These are phyloP conservation scores for Solen grandis DNA, from an alignment of 1,140 invertebrate species.

Conservation along the genomic window DNA sequence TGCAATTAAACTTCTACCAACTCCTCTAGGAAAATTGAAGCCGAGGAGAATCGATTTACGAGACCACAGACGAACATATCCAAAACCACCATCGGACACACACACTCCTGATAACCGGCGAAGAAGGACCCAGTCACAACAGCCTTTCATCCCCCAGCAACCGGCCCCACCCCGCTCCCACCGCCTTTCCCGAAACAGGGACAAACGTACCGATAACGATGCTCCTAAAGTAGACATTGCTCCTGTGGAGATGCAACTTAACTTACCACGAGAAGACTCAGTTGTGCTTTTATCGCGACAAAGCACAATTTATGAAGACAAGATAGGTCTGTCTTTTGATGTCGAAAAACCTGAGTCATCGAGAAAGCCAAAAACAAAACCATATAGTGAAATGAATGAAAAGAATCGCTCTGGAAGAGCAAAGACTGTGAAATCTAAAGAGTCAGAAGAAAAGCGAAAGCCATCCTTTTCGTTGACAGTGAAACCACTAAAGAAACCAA, in stretches of 20 bases:
- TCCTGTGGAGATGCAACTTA: not conserved
- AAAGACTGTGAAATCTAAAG: too few relatives aligned
- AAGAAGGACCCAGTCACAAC: too few relatives aligned
- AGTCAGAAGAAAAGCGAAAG: too few relatives aligned
- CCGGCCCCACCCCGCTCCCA: too few relatives aligned
- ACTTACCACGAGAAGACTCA: not conserved
- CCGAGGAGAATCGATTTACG: too few relatives aligned
- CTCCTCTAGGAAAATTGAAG: not conserved
- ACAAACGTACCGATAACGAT: too few relatives aligned
- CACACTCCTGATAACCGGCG: too few relatives aligned
- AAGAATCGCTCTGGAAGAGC: too few relatives aligned
- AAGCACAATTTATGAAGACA: not conserved
- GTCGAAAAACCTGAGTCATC: not conserved
- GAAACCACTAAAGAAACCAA: not conserved
- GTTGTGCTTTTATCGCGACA: not conserved
- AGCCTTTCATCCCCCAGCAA: too few relatives aligned
- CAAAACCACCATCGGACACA: not conserved
- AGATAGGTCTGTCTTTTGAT: not conserved
- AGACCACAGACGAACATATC: not conserved
- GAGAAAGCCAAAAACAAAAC: not conserved
- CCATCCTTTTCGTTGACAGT: not conserved
- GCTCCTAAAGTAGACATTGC: not conserved
- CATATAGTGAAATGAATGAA: too few relatives aligned
- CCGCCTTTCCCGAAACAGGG: too few relatives aligned
- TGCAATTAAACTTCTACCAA: not conserved